Evolutionary conservation across 2,888 invertebrate genomes (phyloP), one percentile per base, ranked within the genome.

Genomic region (Theretra japonica): DNA sequence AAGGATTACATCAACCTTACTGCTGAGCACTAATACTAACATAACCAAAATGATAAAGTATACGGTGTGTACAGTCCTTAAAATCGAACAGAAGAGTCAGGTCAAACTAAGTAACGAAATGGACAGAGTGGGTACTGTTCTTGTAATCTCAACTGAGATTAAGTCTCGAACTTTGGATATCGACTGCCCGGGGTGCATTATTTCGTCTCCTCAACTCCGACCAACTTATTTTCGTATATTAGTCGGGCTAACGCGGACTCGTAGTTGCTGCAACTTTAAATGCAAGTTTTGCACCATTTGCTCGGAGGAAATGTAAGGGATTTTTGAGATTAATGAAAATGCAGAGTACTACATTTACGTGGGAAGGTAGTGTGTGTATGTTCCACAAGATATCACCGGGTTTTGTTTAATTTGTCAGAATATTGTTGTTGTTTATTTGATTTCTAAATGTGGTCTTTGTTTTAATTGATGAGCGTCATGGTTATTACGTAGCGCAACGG

Each of bases 111-210:
- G 77, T 81, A 80, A 83, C 81, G 80, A 82, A 86, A 85, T 82
- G 84, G 84, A 85, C 85, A 82, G 82, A 77, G 82, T 84, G 80
- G 79, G 82, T 73, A 71, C 70, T 59, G 72, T 71, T 83, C 83
- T 75, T 78, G 88, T 90, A 90, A 90, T 91, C 88, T 86, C 83
- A 84, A 89, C 86, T 87, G 83, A 88, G 91, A 92, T 92, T 90
- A 91, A 92, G 86, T 88, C 88, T 82, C 82, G 76, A 90, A 93
- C 86, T 92, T 89, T 75, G 74, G 82, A 88, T 89, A 92, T 92
- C 86, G 89, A 88, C 85, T 86, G 82, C 79, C 80, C 78, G 80
- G 76, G 82, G 83, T 85, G 87, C 89, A 89, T 90, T 91, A 91
- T 90, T 90, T 90, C 84, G 86, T 86, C 86, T 86, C 84, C 78